Evolutionary conservation across 2,113 vertebrate species (phyloP), one percentile per base, ranked within the genome.

Genomic region (Barnardius zonarius): DNA sequence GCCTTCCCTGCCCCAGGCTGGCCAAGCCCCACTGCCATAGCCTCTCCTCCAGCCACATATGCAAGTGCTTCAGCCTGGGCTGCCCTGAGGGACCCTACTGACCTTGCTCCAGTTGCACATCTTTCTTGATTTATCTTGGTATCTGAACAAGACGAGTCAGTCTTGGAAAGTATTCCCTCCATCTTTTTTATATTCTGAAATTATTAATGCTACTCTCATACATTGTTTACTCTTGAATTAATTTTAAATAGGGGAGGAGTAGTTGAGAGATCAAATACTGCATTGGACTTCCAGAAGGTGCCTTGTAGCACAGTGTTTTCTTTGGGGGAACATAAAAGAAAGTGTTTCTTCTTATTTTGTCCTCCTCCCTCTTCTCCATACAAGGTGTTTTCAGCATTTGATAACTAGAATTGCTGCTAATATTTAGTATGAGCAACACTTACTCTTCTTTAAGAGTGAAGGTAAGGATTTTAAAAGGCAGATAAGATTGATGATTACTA

Each of bases 51-150:
- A 64, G 55, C 41, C 23, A 25, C 0, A 6, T 82, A 31, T 57
- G 18, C 18, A 7, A 33, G 13, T 43, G 27, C 55, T 94, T 1
- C 46, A 84, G 44, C 61, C 27, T 30, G 2, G 2, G 1, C 55
- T 5, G 3, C 83, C 81, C 43, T 27, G 27, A 27, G 78, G 64
- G 28, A 46, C 13, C 30, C 77, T 6, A 8, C 68, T 67, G 72
- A 55, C 54, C 62, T 81, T 2, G 0, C 73, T 90, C 19, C 46
- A 4, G 24, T 67, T 79, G 62, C 3, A 5, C 22, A 5, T 69
- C 67, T 73, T 76, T 51, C 49, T 85, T 93, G 75, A 80, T 92
- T 90, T 74, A 41, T 90, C 85, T 81, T 93, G 84, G 8, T 86
- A 69, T n/a, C 67, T 77, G 83, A 90, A 73, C 33, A 57, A 44